Conservation (phyloP, 2,113 vertebrate genomes). For the Rallus limicola region DNA sequence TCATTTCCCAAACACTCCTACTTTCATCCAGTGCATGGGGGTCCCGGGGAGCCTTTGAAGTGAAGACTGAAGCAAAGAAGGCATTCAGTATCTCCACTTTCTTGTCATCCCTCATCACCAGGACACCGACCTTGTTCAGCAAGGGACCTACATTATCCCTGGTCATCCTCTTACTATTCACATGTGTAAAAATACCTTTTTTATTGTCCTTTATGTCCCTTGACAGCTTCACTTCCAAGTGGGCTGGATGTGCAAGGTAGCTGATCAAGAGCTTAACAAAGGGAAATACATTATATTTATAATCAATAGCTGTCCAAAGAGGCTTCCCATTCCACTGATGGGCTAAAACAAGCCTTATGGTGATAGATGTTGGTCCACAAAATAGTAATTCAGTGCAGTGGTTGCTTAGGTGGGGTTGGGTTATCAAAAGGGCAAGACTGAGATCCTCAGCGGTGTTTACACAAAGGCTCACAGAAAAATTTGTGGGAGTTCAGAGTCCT, state of each 20-base stretch:
- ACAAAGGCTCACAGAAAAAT: background rate
- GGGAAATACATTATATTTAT: background rate
- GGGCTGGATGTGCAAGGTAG: background rate
- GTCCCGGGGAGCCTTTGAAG: too few species aligned
- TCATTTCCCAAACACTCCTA: too few species aligned
- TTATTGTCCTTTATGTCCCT: too few species aligned
- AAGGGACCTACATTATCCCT: too few species aligned
- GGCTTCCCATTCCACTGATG: background rate
- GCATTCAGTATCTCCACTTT: too few species aligned
- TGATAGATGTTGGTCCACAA: background rate
- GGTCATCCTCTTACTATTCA: too few species aligned
- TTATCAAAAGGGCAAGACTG: background rate
- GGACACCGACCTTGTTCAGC: too few species aligned
- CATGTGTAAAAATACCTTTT: too few species aligned
- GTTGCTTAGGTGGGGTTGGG: background rate
- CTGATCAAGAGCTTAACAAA: background rate
- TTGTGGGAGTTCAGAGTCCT: background rate
- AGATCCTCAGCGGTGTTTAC: background rate
- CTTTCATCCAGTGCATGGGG: too few species aligned
- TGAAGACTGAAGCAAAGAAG: too few species aligned
- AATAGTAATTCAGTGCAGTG: background rate
- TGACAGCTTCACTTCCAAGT: too few species aligned
- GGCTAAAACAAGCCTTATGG: background rate
- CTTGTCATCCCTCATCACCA: too few species aligned
- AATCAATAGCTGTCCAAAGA: background rate